A percentile compares a stretch with the other conserved stretches of the same genome.
These are phyloP conservation scores for Argyra leucocephala DNA, from an alignment of 2,888 invertebrate genomes.

Conservation along the genomic window DNA sequence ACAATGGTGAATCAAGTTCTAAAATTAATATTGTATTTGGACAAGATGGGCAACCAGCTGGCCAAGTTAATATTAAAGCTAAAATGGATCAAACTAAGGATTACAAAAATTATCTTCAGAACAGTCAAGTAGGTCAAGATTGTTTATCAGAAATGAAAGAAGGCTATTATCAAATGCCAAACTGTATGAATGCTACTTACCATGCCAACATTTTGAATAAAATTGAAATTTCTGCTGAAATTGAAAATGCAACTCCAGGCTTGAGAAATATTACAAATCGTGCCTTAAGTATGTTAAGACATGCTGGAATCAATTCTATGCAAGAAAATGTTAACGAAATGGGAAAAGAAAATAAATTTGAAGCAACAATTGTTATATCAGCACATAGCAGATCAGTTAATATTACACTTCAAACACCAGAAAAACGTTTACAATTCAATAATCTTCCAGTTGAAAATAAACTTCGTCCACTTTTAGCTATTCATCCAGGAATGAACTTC, in stretches of 20 bases:
- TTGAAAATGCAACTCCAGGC: slow-evolving; percentile 46
- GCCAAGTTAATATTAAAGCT: slow-evolving; percentile 43
- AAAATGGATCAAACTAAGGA: slow-evolving; percentile 46
- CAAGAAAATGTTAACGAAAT: slow-evolving; percentile 45
- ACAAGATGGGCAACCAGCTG: slow-evolving; percentile 38
- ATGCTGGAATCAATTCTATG: slow-evolving; percentile 45
- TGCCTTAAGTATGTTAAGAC: slow-evolving; percentile 43
- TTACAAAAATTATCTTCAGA: slow-evolving; percentile 46
- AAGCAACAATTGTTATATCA: slow-evolving; percentile 44
- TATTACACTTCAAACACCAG: slow-evolving; percentile 44
- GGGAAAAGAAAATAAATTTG: slow-evolving; percentile 45
- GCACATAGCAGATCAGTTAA: slow-evolving; percentile 45
- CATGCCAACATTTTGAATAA: slow-evolving; percentile 49
- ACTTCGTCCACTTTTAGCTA: slow-evolving; percentile 41
- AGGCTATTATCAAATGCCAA: slow-evolving; percentile 49
- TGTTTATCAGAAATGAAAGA: slow-evolving; percentile 42
- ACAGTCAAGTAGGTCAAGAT: slow-evolving; percentile 44
- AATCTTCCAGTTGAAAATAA: slow-evolving; percentile 44
- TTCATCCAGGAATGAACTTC: slow-evolving; percentile 42
- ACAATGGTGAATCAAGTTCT: slow-evolving; percentile 46
- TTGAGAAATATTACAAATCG: slow-evolving; percentile 45
- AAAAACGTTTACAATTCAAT: slow-evolving; percentile 39
- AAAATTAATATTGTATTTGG: slow-evolving; percentile 49
- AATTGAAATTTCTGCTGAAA: slow-evolving; percentile 45
- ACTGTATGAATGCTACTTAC: slow-evolving; percentile 50